A percentile compares a stretch with the other conserved stretches of the same genome.
phyloP scores from a whole-genome alignment of 2,888 invertebrate species.

The Minunthozetes semirufus region DNA sequence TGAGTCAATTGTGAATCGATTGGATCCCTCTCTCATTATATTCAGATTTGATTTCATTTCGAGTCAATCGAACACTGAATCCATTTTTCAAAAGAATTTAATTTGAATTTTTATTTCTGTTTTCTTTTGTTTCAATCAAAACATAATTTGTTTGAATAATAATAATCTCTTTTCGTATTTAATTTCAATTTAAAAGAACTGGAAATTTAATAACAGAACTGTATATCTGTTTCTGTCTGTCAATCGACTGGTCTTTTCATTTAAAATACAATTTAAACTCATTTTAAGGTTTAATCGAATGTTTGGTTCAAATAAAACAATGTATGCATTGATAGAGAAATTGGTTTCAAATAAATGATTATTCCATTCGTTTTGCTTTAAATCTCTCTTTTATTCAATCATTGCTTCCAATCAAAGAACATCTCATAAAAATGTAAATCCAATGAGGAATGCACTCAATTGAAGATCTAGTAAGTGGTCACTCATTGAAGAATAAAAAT shows the following conservation, averaged over 20 bases:
- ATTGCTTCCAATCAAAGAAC: no score
- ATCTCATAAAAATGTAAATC: no score
- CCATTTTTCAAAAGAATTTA: neutral
- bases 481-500: no score
- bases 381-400: no score
- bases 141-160: neutral
- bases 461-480: no score
- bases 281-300: neutral
- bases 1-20: neutral
- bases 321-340: neutral
- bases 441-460: no score
- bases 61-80: neutral
- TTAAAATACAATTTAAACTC: neutral
- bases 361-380: neutral
- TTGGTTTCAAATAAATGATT: neutral
- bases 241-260: neutral
- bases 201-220: neutral
- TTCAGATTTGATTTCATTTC: neutral
- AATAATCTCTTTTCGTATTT: neutral
- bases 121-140: neutral
- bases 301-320: neutral
- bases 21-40: slow-evolving; percentile 8
- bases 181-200: neutral
- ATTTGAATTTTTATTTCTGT: neutral
- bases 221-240: no score